A percentile compares a stretch with the other conserved stretches of the same genome.
phyloP scores from a whole-genome alignment of 2,113 vertebrate species.

The Crotalus helleri region DNA sequence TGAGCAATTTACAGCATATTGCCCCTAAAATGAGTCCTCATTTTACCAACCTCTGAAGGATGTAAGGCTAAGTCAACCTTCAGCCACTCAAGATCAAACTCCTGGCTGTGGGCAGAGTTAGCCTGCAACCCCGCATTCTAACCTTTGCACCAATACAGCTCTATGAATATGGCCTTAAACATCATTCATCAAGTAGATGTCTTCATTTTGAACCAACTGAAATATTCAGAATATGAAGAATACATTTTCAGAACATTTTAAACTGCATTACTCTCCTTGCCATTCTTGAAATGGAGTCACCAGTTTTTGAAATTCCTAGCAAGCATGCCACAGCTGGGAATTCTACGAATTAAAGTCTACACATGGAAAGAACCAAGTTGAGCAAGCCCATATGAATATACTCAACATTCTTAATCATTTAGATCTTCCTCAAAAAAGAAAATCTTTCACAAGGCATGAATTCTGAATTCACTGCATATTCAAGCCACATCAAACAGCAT shows the following conservation, averaged over 20 bases:
- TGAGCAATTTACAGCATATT: not conserved
- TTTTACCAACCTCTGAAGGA: not conserved
- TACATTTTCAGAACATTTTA: not conserved
- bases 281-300: not conserved
- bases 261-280: not conserved
- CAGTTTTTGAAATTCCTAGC: not conserved
- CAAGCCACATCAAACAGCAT: not conserved
- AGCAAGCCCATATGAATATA: not conserved
- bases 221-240: not conserved
- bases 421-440: not conserved
- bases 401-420: not conserved
- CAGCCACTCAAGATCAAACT: not conserved
- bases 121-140: not conserved
- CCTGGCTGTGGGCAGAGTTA: not conserved
- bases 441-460: not conserved
- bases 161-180: not conserved
- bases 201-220: not conserved
- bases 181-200: not conserved
- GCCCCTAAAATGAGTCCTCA: not conserved
- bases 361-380: not conserved
- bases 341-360: not conserved
- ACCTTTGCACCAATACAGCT: not conserved
- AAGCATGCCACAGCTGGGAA: not conserved
- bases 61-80: not conserved
- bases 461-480: not conserved